Evolutionary conservation across 2,113 vertebrate genomes (phyloP).

Genomic region (Leiothrix lutea): DNA sequence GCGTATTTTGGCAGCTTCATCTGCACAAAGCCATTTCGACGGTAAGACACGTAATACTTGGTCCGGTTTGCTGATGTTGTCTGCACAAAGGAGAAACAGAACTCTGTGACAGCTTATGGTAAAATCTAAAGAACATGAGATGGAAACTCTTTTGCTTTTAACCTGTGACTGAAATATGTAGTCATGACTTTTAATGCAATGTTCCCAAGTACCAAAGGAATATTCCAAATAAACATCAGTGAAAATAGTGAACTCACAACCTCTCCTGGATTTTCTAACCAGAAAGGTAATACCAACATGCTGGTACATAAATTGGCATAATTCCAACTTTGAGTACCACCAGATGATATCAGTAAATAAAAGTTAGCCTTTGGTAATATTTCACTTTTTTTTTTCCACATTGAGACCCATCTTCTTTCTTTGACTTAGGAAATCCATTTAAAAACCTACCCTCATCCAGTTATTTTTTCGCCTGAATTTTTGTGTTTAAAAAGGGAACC

Average conservation of each 20-base stretch:
- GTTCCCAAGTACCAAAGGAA: neutral
- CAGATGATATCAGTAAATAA: neutral
- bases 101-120: neutral
- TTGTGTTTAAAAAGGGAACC: neutral
- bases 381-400: neutral
- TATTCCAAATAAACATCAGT: neutral
- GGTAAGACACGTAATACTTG: slow-evolving; percentile 89
- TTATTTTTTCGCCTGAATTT: neutral
- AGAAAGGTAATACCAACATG: neutral
- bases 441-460: neutral
- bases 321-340: neutral
- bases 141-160: neutral
- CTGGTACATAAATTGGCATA: neutral
- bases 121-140: neutral
- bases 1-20: slow-evolving; percentile 95
- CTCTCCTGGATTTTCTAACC: neutral
- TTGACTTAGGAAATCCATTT: neutral
- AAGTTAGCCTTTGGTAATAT: neutral
- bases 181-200: neutral
- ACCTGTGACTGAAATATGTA: neutral
- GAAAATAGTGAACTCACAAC: neutral
- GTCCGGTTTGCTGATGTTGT: slow-evolving; percentile 86
- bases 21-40: slow-evolving; percentile 84
- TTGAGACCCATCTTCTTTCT: neutral
- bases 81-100: slow-evolving; percentile 67